phyloP scores from a whole-genome alignment of 1,140 invertebrate species.

The Colletes gigas region DNA sequence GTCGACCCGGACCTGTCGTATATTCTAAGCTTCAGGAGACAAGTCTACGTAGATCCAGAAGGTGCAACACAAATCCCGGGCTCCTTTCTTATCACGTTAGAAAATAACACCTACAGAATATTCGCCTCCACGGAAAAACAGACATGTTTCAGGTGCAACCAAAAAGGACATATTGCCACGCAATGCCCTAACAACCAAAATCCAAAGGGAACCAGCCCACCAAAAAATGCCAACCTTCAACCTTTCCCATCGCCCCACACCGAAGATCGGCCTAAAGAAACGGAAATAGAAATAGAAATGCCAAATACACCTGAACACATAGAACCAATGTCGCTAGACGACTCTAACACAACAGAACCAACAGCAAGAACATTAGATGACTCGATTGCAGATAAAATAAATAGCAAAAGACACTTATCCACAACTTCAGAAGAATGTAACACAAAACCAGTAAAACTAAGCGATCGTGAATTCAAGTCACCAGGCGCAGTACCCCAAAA shows the following conservation, averaged over 20 bases:
- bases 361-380: background rate
- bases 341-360: too few relatives aligned
- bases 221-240: background rate
- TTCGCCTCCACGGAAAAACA: background rate
- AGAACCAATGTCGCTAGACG: too few relatives aligned
- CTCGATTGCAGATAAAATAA: background rate
- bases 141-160: conserved; percentile 44
- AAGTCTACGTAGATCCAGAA: background rate
- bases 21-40: background rate
- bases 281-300: background rate
- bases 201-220: background rate
- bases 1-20: background rate
- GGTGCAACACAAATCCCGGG: background rate
- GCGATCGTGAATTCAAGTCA: too few relatives aligned
- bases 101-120: background rate
- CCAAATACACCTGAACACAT: background rate
- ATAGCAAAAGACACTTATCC: background rate
- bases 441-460: background rate
- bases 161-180: conserved; percentile 46
- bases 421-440: background rate
- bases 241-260: background rate
- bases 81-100: background rate
- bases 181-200: conserved; percentile 16
- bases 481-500: background rate
- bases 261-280: background rate